Conservation (phyloP, 2,797 vertebrate genomes). For the Coracias cyanogaster region DNA sequence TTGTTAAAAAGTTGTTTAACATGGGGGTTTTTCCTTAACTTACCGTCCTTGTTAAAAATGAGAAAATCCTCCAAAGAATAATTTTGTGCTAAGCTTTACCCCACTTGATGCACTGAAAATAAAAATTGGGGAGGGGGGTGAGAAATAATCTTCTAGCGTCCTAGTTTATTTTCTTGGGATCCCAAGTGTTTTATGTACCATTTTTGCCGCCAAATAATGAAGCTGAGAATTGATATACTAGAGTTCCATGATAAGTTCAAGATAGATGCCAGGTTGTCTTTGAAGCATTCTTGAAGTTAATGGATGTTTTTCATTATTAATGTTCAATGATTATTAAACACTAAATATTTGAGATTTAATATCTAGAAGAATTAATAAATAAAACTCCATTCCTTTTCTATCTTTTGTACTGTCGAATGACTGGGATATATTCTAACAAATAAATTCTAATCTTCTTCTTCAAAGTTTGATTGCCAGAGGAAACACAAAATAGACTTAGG, state of each 20-base stretch:
- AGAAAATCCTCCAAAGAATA: not conserved
- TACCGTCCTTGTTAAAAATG: not conserved
- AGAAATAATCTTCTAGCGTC: not conserved
- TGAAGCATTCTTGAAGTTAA: not conserved
- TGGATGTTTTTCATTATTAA: not conserved
- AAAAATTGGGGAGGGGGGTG: not conserved
- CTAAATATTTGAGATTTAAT: not conserved
- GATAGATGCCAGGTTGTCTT: not conserved
- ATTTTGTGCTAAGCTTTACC: not conserved
- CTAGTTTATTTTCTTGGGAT: not conserved
- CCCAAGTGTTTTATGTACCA: not conserved
- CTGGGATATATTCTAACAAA: not conserved
- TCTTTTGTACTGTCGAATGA: not conserved
- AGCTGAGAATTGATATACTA: not conserved
- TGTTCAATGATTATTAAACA: not conserved
- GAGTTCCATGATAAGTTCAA: not conserved
- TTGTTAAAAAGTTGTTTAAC: not conserved
- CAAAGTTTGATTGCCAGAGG: not conserved
- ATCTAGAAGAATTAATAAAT: not conserved
- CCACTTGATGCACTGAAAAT: not conserved
- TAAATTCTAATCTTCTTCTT: not conserved
- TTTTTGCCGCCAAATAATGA: not conserved
- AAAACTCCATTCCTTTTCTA: not conserved
- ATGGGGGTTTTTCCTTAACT: not conserved
- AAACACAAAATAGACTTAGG: not conserved